phyloP scores from a whole-genome alignment of 2,888 invertebrate species.

The Mythimna loreyi region DNA sequence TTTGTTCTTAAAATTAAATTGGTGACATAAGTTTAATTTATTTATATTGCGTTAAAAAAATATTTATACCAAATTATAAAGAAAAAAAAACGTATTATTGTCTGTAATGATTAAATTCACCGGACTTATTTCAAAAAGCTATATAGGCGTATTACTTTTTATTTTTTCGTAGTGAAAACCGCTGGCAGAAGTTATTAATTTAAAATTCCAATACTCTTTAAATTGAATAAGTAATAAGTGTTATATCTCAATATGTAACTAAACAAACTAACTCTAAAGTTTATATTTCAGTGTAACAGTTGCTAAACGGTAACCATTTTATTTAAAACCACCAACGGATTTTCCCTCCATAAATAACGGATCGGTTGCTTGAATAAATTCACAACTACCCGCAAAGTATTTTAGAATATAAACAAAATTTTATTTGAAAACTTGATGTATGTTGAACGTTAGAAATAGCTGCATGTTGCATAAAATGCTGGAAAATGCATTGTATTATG shows the following conservation, averaged over 20 bases:
- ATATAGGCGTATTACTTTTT: background rate
- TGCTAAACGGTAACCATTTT: constrained; percentile 15
- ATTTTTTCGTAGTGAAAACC: background rate
- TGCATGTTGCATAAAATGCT: constrained; percentile 69
- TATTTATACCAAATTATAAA: too few relatives aligned
- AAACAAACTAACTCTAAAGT: background rate
- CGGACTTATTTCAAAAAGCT: too few relatives aligned
- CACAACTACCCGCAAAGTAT: constrained; percentile 39
- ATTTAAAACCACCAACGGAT: constrained; percentile 28
- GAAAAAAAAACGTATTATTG: too few relatives aligned
- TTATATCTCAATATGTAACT: background rate
- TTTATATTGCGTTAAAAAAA: background rate
- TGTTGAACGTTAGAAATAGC: constrained; percentile 67
- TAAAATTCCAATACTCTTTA: background rate
- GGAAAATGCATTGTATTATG: constrained; percentile 75
- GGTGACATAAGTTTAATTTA: background rate
- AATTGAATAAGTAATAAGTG: background rate
- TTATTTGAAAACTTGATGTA: constrained; percentile 74
- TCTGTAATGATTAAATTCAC: too few relatives aligned
- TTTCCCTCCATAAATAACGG: constrained; percentile 35
- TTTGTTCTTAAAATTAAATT: too few relatives aligned
- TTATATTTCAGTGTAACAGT: constrained; percentile 19
- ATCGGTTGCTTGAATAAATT: constrained; percentile 46
- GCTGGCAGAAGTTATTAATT: background rate
- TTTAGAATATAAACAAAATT: constrained; percentile 62